Evolutionary conservation across 2,113 vertebrate species (phyloP), one percentile per base, ranked within the genome.

Genomic region (Arothron firmamentum): DNA sequence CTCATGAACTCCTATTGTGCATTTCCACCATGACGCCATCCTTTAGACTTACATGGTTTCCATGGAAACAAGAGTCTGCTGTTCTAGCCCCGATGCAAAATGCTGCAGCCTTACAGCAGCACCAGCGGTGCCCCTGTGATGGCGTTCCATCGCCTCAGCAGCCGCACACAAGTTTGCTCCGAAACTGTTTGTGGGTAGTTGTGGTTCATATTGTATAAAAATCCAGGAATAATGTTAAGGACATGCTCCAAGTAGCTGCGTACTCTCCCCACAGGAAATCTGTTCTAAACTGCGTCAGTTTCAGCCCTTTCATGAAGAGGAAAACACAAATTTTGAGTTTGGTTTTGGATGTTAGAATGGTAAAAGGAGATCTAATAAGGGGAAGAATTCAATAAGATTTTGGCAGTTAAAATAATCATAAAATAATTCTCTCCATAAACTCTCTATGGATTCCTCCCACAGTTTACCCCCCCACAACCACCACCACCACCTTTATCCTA

Each of bases 41-140:
- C 38, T 70, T 47, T 8, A 75, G 70, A 67, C 70, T 56, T 2
- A 19, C 34, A 13, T 38, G 49, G 87, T 88, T 87, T 51, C 87
- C 79, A 87, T 88, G 79, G 87, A 86, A 88, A 88, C 87, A 86
- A 78, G 58, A 81, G 60, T 58, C 72, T 79, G 70, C 72, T 72
- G 64, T 71, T 85, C 62, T 62, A 70, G 74, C 62, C 62, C 80
- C 62, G 54, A 66, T 56, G 62, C 71, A 75, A 75, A 80, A 79
- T 80, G 80, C 79, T 79, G 82, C 79, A 85, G 72, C 67, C 72
- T 68, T 14, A 65, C 53, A 82, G 76, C 70, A 38, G 72, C 72
- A 77, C 60, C 62, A 55, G 79, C 68, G 68, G 72, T 56, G 23
- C 46, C 70, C 61, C 57, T 66, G 67, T 65, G 65, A 67, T 61